Base-by-base conservation (phyloP, 2,113 vertebrate genomes). In the Brevimyrus niger region DNA sequence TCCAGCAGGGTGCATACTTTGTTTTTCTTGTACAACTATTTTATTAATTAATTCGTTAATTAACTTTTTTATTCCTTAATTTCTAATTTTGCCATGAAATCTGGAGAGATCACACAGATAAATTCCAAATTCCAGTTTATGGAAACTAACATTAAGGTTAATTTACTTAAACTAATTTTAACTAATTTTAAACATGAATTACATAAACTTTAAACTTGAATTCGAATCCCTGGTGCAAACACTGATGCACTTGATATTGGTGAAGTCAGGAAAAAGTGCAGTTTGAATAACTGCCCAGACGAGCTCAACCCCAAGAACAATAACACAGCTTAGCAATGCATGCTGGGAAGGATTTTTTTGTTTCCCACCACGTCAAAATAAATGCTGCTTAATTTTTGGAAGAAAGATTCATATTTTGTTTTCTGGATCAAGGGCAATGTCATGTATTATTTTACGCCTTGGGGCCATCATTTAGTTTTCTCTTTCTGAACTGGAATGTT, bases 401-500 rank as follows among this genome's bases (percentile, higher is more conserved):
- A 84, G 51, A 80, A 76, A 86, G 46, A 10, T 87, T 46, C 69
- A 87, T 89, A 90, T 91, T 89, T 87, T 86, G 82, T 58, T 61
- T 48, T 89, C 27, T 47, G 55, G 83, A 65, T 50, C 89, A 87
- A 87, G 47, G 31, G 69, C 55, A 51, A 88, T 92, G 80, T 89
- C 5, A 31, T 90, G 53, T 89, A 89, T 50, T 73, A 17, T 86
- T 88, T 88, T 53, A 87, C 90, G 87, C 91, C 90, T 88, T 88
- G 48, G 61, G 90, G 91, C 58, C 93, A 91, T 88, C 61, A 69
- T 73, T 82, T 89, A 6, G 51, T 85, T 93, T 89, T 90, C 90
- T 65, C 88, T 89, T 87, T 87, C 58, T 89, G 92, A 69, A 90
- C 92, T 85, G 88, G n/a, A 91, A 93, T 93, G 91, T 87, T 55